These are phyloP conservation scores for Embiotoca jacksoni DNA, from an alignment of 2,113 vertebrate genomes.

Conservation along the genomic window DNA sequence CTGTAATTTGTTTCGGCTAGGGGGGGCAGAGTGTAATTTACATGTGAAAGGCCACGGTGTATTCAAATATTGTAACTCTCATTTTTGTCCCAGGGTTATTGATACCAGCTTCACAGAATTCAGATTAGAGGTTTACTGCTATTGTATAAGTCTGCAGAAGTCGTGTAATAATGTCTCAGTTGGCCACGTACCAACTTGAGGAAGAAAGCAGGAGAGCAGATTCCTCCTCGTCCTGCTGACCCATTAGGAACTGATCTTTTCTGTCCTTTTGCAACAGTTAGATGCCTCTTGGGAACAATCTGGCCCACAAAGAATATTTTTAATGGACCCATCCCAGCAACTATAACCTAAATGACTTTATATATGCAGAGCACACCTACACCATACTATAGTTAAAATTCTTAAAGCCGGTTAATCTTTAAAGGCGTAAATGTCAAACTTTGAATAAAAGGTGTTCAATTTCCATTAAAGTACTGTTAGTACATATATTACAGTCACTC, in stretches of 20 bases:
- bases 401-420: neutral
- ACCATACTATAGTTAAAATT: neutral
- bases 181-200: constrained; percentile 62
- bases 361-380: constrained; percentile 26
- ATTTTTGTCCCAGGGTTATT: constrained; percentile 75
- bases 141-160: constrained; percentile 54
- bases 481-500: no score
- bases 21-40: constrained; percentile 79
- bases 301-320: constrained; percentile 51
- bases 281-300: constrained; percentile 54
- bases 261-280: constrained; percentile 46
- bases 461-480: no score
- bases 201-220: constrained; percentile 34
- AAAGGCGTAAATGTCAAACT: neutral
- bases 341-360: constrained; percentile 32
- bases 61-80: constrained; percentile 76
- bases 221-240: constrained; percentile 59
- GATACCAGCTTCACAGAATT: constrained; percentile 65
- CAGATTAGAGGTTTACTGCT: constrained; percentile 58
- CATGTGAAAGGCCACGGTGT: constrained; percentile 78
- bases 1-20: constrained; percentile 82
- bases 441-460: neutral
- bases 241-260: constrained; percentile 51
- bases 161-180: constrained; percentile 63
- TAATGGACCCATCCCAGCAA: constrained; percentile 32